Evolutionary conservation across 2,113 vertebrate genomes (phyloP).

Genomic region (Pluvianellus socialis): DNA sequence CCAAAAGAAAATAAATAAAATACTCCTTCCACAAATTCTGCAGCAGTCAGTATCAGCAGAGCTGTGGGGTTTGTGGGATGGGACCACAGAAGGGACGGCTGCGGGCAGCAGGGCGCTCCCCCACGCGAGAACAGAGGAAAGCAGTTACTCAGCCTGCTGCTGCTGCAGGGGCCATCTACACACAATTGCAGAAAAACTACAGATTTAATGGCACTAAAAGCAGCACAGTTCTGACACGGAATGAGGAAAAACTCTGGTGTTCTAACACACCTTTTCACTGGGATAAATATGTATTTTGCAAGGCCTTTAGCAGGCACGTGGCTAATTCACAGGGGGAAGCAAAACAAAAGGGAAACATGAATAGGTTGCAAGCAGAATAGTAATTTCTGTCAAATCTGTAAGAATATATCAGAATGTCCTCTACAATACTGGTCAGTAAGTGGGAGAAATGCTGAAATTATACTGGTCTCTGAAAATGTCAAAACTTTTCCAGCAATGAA

Average conservation of each 20-base stretch:
- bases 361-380: neutral
- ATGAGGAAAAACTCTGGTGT: neutral
- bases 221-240: neutral
- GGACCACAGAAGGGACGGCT: neutral
- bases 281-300: neutral
- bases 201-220: neutral
- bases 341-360: neutral
- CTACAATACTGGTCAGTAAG: neutral
- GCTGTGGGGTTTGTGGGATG: neutral
- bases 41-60: neutral
- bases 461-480: no score
- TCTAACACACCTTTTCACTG: neutral
- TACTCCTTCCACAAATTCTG: neutral
- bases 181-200: neutral
- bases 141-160: neutral
- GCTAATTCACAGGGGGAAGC: neutral
- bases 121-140: neutral
- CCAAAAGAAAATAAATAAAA: neutral
- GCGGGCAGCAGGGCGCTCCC: accelerated
- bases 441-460: no score
- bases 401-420: neutral
- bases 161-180: neutral
- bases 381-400: neutral
- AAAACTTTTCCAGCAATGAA: no score
- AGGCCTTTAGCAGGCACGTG: neutral